Percentiles rank a stretch among this genome's conserved stretches.
Evolutionary conservation across 2,113 vertebrate species (phyloP).

Genomic region (Ciconia stormi): DNA sequence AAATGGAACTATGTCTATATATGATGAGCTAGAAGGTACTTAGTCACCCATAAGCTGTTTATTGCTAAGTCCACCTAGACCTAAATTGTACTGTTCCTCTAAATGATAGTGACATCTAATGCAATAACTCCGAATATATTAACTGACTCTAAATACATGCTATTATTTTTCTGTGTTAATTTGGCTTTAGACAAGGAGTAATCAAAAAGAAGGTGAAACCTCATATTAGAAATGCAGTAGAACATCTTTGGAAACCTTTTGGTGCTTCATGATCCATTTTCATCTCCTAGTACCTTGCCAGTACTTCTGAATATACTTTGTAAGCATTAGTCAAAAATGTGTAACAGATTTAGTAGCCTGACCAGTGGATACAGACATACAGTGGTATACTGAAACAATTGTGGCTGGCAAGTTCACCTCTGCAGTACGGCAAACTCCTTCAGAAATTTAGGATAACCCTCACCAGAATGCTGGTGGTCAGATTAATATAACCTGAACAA

Average conservation of each 20-base stretch:
- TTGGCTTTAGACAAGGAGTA: neutral
- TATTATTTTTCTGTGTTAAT: neutral
- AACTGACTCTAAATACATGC: neutral
- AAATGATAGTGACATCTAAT: neutral
- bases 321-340: neutral
- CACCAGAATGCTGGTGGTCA: neutral
- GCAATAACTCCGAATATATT: neutral
- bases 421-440: neutral
- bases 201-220: neutral
- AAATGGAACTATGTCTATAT: slow-evolving; percentile 12
- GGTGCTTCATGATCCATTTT: neutral
- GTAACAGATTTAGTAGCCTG: neutral
- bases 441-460: neutral
- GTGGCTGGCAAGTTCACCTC: neutral
- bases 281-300: neutral
- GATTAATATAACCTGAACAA: neutral
- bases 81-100: neutral
- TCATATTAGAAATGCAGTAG: neutral
- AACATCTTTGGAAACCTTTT: neutral
- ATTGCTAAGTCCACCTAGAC: neutral
- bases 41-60: slow-evolving; percentile 5
- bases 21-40: neutral
- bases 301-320: neutral
- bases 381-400: neutral
- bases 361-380: neutral